Percentiles rank a stretch among this genome's conserved stretches.
Conservation (phyloP, 2,113 vertebrate species). For the Asarcornis scutulata region DNA sequence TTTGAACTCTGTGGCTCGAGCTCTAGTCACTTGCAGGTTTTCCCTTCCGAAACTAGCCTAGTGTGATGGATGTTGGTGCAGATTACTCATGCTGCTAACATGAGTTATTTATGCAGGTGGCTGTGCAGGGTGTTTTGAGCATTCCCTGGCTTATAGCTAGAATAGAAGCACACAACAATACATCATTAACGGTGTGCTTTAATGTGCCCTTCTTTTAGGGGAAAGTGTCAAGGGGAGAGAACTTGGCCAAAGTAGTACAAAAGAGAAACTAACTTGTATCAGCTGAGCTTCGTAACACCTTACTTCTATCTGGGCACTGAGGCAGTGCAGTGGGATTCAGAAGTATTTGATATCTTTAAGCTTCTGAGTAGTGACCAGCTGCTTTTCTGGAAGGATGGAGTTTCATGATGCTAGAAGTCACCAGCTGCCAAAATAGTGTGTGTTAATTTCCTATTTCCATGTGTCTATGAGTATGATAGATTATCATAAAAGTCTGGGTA, state of each 20-base stretch:
- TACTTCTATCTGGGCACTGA: neutral
- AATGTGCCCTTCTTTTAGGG: neutral
- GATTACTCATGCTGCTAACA: slow-evolving; percentile 72
- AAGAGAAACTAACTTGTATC: neutral
- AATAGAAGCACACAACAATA: slow-evolving; percentile 33
- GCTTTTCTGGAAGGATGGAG: slow-evolving; percentile 39
- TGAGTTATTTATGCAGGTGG: slow-evolving; percentile 76
- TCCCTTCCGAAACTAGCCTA: neutral
- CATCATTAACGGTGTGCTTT: neutral
- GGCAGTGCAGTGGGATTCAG: neutral
- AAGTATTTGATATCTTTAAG: neutral
- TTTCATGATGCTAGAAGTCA: neutral
- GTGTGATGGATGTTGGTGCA: slow-evolving; percentile 55
- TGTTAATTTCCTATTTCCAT: slow-evolving; percentile 45
- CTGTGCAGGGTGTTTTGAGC: neutral
- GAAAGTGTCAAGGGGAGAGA: neutral
- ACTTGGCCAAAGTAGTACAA: neutral
- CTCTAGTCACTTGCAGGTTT: slow-evolving; percentile 51
- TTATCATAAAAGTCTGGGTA: neutral
- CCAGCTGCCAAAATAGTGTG: slow-evolving; percentile 11
- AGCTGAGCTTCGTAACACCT: neutral
- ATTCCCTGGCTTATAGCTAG: neutral
- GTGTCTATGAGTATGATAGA: slow-evolving; percentile 8
- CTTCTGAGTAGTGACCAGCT: slow-evolving; percentile 20
- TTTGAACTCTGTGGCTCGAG: slow-evolving; percentile 36